These are phyloP conservation scores for Rhagium mordax DNA, from an alignment of 2,888 invertebrate genomes.

Conservation along the genomic window DNA sequence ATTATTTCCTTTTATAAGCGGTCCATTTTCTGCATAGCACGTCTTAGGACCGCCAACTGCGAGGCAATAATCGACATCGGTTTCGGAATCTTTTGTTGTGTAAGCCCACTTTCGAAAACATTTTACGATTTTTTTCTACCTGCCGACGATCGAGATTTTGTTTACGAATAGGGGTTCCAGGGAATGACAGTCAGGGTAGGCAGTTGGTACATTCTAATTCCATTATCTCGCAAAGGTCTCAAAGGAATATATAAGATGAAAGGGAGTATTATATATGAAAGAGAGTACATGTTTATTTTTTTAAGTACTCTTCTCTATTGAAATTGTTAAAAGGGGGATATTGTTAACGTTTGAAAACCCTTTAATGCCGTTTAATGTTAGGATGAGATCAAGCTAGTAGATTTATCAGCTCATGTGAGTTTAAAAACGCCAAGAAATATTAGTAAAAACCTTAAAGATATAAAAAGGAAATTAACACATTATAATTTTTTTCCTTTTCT, in stretches of 20 bases:
- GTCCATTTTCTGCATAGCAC: not conserved
- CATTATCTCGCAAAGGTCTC: not conserved
- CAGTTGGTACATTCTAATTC: not conserved
- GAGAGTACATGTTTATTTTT: not conserved
- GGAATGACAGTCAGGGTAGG: not conserved
- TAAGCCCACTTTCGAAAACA: not conserved
- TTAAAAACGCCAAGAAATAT: too few relatives aligned
- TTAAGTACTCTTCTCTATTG: not conserved
- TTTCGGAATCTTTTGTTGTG: conserved; percentile 5
- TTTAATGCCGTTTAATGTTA: too few relatives aligned
- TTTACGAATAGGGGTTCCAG: not conserved
- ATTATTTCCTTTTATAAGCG: not conserved
- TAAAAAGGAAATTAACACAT: too few relatives aligned
- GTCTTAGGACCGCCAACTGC: not conserved
- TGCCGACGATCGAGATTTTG: conserved; percentile 6
- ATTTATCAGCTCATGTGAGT: too few relatives aligned
- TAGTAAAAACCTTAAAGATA: too few relatives aligned
- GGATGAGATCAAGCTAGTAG: too few relatives aligned
- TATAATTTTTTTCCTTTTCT: too few relatives aligned
- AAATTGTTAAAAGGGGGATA: too few relatives aligned
- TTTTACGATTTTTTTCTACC: conserved; percentile 8
- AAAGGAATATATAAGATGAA: not conserved
- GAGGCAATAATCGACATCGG: conserved; percentile 9
- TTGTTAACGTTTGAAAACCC: too few relatives aligned
- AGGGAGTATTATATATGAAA: not conserved